Evolutionary conservation across 2,888 invertebrate genomes (phyloP).

Genomic region (Marasmarcha lunaedactyla): DNA sequence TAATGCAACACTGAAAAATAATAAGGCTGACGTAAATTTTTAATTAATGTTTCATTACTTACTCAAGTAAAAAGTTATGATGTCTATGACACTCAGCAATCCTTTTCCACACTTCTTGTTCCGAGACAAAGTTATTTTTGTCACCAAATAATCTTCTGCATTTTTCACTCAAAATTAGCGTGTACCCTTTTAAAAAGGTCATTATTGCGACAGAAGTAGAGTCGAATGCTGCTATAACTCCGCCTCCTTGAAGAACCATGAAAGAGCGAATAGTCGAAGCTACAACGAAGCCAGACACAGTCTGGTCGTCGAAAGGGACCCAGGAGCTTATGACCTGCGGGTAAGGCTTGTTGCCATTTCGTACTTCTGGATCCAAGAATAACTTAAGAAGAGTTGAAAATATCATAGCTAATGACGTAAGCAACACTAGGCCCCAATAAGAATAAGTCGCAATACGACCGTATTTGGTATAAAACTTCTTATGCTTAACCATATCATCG

Average conservation of each 20-base stretch:
- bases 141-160: slow-evolving; percentile 34
- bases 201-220: slow-evolving; percentile 46
- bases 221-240: slow-evolving; percentile 48
- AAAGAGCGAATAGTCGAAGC: slow-evolving; percentile 28
- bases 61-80: slow-evolving; percentile 39
- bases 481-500: slow-evolving; percentile 13
- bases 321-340: slow-evolving; percentile 55
- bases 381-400: slow-evolving; percentile 35
- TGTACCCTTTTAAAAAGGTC: slow-evolving; percentile 49
- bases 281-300: slow-evolving; percentile 35
- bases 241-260: slow-evolving; percentile 43
- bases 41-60: too few relatives aligned
- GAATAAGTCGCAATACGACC: slow-evolving; percentile 38
- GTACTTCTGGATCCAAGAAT: slow-evolving; percentile 28
- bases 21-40: too few relatives aligned
- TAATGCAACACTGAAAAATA: too few relatives aligned
- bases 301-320: slow-evolving; percentile 41
- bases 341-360: slow-evolving; percentile 28
- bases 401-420: slow-evolving; percentile 36
- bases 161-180: slow-evolving; percentile 35
- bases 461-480: slow-evolving; percentile 37
- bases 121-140: slow-evolving; percentile 17
- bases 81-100: slow-evolving; percentile 40
- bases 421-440: slow-evolving; percentile 34
- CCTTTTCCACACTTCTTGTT: slow-evolving; percentile 23